phyloP scores from a whole-genome alignment of 2,888 invertebrate species.

The Salpingus planirostris region DNA sequence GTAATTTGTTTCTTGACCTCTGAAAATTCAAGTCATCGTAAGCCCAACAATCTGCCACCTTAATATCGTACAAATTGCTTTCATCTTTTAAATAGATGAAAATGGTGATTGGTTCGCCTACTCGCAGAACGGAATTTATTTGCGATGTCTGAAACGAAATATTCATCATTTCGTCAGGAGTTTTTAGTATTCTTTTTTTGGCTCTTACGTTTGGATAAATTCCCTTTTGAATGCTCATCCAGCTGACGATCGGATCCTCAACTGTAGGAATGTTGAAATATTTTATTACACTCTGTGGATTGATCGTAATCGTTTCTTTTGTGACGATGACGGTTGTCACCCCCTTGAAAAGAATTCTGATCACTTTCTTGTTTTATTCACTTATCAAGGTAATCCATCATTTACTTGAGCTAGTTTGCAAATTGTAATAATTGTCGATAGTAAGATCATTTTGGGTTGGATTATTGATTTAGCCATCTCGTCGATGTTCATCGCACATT shows the following conservation, averaged over 20 bases:
- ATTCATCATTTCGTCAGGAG: neutral
- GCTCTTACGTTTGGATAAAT: constrained; percentile 56
- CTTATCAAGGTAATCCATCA: too few relatives aligned
- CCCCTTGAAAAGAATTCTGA: too few relatives aligned
- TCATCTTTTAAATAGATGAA: constrained; percentile 60
- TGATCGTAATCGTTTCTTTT: constrained; percentile 14
- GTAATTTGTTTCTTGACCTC: constrained; percentile 16
- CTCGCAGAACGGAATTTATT: constrained; percentile 53
- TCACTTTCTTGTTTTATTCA: too few relatives aligned
- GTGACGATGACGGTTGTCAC: too few relatives aligned
- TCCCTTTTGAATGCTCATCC: constrained; percentile 70
- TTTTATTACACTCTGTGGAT: constrained; percentile 14
- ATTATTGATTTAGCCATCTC: too few relatives aligned
- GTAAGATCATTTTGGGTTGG: too few relatives aligned
- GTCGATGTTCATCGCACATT: too few relatives aligned
- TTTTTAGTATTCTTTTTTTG: neutral
- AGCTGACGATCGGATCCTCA: constrained; percentile 59
- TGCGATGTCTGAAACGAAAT: constrained; percentile 45
- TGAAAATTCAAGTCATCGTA: constrained; percentile 57
- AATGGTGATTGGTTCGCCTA: constrained; percentile 62
- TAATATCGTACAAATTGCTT: constrained; percentile 54
- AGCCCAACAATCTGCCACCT: constrained; percentile 66
- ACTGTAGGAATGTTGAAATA: constrained; percentile 53
- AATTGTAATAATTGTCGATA: too few relatives aligned
- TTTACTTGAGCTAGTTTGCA: too few relatives aligned